Percentiles rank a stretch among this genome's conserved stretches.
Conservation (phyloP, 2,888 invertebrate species). For the Machimus rusticus region DNA sequence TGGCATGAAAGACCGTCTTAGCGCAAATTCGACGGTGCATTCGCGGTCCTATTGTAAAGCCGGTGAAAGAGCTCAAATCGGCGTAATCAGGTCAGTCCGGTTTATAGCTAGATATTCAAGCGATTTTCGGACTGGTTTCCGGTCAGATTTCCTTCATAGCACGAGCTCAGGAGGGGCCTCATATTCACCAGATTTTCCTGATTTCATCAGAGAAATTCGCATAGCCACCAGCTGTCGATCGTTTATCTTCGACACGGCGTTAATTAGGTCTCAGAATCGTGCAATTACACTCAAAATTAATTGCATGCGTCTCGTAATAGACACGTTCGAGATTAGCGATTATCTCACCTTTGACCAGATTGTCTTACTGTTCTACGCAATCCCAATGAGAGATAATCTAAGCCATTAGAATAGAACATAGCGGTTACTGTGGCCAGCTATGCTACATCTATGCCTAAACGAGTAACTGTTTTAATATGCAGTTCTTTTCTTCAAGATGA, state of each 20-base stretch:
- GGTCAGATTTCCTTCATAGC: neutral
- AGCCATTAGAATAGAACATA: constrained; percentile 17
- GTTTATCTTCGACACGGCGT: neutral
- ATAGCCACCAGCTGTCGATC: neutral
- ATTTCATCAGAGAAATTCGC: neutral
- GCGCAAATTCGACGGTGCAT: neutral
- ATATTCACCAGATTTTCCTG: neutral
- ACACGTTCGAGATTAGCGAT: neutral
- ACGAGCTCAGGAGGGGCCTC: neutral
- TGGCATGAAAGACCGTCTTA: neutral
- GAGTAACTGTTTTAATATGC: neutral
- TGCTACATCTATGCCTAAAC: neutral
- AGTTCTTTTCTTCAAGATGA: neutral
- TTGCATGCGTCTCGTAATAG: neutral
- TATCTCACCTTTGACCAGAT: constrained; percentile 4
- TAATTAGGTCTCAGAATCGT: neutral
- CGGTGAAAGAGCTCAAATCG: neutral
- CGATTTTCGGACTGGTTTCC: neutral
- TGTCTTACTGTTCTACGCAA: neutral
- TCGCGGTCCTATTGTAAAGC: neutral
- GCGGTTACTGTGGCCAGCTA: neutral
- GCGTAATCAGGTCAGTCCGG: neutral
- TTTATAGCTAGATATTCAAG: neutral
- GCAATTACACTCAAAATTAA: neutral
- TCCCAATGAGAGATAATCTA: neutral